Evolutionary conservation across 2,888 invertebrate genomes (phyloP).

Genomic region (Drosophila limbata): DNA sequence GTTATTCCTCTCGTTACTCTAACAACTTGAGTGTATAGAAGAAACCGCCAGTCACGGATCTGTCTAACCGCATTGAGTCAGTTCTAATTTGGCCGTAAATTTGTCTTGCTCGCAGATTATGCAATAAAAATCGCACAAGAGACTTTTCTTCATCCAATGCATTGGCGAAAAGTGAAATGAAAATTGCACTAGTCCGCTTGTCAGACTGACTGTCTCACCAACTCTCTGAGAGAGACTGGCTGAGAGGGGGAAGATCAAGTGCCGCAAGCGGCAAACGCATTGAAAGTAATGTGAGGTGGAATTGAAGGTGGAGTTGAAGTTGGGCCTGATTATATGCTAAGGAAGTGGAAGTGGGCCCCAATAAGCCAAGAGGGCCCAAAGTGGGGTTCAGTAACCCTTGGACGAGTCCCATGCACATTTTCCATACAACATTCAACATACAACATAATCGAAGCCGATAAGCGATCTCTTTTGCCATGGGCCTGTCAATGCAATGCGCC

Average conservation of each 20-base stretch:
- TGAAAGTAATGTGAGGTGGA: constrained; percentile 9
- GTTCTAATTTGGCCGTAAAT: constrained; percentile 79
- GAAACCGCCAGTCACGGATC: constrained; percentile 68
- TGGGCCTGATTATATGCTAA: constrained; percentile 58
- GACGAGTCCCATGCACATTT: constrained; percentile 33
- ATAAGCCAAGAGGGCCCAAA: constrained; percentile 26
- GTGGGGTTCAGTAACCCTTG: constrained; percentile 66
- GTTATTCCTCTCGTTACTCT: constrained; percentile 26
- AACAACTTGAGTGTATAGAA: constrained; percentile 13
- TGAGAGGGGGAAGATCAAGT: constrained; percentile 29
- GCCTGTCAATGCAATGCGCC: constrained; percentile 77
- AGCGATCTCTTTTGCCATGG: constrained; percentile 68
- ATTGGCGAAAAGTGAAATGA: constrained; percentile 75
- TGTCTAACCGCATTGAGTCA: constrained; percentile 58
- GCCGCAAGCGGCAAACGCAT: constrained; percentile 49
- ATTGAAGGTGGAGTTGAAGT: constrained; percentile 13
- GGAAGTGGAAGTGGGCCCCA: constrained; percentile 50
- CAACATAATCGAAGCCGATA: constrained; percentile 72
- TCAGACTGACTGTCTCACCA: constrained; percentile 36
- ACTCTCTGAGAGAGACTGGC: neutral
- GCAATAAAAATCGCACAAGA: constrained; percentile 63
- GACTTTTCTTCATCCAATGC: constrained; percentile 32
- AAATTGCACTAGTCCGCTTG: constrained; percentile 59
- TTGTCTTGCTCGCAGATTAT: constrained; percentile 75
- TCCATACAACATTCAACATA: constrained; percentile 35